Evolutionary conservation across 2,888 invertebrate species (phyloP).

Genomic region (Cybosia mesomella): DNA sequence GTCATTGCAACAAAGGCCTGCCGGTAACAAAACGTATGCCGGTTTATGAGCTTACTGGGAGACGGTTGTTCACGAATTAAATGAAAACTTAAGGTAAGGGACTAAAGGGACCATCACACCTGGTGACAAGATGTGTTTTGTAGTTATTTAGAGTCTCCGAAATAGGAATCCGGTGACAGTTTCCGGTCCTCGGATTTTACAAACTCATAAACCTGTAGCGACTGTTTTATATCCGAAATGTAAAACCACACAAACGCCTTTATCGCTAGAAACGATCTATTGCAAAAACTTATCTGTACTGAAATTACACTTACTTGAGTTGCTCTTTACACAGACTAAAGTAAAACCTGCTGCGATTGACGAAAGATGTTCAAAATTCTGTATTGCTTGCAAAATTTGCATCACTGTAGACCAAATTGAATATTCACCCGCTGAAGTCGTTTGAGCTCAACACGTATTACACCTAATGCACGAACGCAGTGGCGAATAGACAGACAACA

Average conservation of each 20-base stretch:
- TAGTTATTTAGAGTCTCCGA: too few species aligned
- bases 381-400: not conserved
- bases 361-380: not conserved
- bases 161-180: too few species aligned
- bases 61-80: too few species aligned
- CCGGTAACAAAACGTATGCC: conserved; percentile 30
- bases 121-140: too few species aligned
- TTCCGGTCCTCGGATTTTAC: too few species aligned
- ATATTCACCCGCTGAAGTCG: not conserved
- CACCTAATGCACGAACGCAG: not conserved
- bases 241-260: not conserved
- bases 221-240: not conserved
- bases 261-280: not conserved
- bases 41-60: conserved; percentile 29
- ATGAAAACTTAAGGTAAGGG: too few species aligned
- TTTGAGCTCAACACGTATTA: not conserved
- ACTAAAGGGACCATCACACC: too few species aligned
- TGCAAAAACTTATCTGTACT: not conserved
- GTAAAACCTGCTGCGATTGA: not conserved
- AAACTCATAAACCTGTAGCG: too few species aligned
- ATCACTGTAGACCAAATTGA: not conserved
- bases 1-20: conserved; percentile 30
- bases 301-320: not conserved
- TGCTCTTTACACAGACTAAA: not conserved
- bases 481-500: not conserved